A percentile compares a stretch with the other conserved stretches of the same genome.
phyloP scores from a whole-genome alignment of 2,113 vertebrate species.

The Probosciger aterrimus region DNA sequence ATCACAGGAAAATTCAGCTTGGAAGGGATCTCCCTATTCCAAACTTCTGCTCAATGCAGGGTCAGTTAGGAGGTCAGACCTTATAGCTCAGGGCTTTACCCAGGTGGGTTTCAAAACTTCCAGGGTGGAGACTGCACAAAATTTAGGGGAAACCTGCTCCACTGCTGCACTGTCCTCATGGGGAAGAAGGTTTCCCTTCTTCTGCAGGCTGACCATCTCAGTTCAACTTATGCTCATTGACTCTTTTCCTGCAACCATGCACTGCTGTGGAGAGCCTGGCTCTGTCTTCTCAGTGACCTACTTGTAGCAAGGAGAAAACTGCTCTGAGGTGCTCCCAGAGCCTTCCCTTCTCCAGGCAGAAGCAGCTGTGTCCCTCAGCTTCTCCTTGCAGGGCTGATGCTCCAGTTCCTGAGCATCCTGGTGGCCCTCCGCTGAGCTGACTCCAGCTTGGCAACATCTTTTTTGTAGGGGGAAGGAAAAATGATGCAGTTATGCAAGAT shows the following conservation, averaged over 20 bases:
- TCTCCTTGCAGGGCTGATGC: neutral
- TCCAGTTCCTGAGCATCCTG: neutral
- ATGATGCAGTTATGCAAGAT: neutral
- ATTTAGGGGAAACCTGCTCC: neutral
- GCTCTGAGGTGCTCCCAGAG: neutral
- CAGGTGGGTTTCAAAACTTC: neutral
- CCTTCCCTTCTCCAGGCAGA: neutral
- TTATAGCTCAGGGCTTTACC: neutral
- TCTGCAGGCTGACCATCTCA: neutral
- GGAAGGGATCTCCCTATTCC: neutral
- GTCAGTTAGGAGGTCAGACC: neutral
- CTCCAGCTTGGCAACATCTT: neutral
- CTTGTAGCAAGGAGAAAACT: neutral
- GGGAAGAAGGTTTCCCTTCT: neutral
- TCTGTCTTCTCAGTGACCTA: neutral
- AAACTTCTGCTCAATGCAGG: neutral
- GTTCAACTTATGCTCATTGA: neutral
- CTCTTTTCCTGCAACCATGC: neutral
- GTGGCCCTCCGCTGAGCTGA: fast-evolving
- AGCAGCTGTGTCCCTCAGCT: neutral
- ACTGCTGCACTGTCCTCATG: neutral
- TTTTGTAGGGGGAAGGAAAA: neutral
- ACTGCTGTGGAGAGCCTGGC: neutral
- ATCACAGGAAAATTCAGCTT: neutral
- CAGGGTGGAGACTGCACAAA: neutral